Percentiles rank a stretch among this genome's conserved stretches.
Conservation (phyloP, 2,888 invertebrate species). For the Dryocosmus kuriphilus region DNA sequence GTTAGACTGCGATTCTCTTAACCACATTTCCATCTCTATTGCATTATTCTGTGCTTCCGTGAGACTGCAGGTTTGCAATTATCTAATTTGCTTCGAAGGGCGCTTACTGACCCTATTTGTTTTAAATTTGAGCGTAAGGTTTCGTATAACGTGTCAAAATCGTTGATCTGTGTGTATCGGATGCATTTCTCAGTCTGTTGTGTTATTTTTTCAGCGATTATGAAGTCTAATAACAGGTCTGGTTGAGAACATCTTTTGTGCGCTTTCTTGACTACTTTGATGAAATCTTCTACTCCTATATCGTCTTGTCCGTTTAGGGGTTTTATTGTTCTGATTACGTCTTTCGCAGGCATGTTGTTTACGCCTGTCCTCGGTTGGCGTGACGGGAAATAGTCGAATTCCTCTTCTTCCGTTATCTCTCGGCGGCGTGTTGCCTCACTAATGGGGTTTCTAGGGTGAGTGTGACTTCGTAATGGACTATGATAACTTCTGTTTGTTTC, state of each 20-base stretch:
- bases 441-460: too few relatives aligned
- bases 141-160: constrained; percentile 61
- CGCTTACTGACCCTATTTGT: not conserved
- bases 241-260: not conserved
- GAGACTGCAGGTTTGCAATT: not conserved
- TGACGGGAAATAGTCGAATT: too few relatives aligned
- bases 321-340: not conserved
- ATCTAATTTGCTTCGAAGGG: not conserved
- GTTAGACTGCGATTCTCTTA: not conserved
- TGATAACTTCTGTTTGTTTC: too few relatives aligned
- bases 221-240: not conserved
- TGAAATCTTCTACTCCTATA: constrained; percentile 12
- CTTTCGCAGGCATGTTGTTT: not conserved
- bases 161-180: not conserved
- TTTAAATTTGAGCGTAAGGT: not conserved
- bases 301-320: not conserved
- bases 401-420: too few relatives aligned
- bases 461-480: too few relatives aligned
- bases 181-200: not conserved
- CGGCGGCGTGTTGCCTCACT: too few relatives aligned
- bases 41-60: not conserved
- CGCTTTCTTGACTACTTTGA: not conserved
- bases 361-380: too few relatives aligned
- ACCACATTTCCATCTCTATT: not conserved
- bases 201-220: not conserved